Conservation (phyloP, 2,888 invertebrate species). For the Euzophera pinguis region DNA sequence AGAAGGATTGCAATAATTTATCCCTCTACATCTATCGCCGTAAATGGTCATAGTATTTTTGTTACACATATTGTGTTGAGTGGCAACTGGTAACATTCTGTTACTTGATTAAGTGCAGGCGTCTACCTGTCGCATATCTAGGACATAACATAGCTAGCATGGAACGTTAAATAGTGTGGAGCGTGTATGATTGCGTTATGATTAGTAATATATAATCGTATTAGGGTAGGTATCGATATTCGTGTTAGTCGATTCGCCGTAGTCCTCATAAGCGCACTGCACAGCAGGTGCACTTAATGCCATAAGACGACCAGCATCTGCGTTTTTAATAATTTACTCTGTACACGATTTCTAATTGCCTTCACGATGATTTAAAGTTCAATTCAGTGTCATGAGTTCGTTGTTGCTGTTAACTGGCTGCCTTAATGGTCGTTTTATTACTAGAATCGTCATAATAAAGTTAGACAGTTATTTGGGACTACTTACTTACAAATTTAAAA, state of each 20-base stretch:
- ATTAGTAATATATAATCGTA: constrained; percentile 69
- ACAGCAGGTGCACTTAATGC: constrained; percentile 65
- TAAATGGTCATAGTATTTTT: constrained; percentile 32
- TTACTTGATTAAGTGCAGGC: constrained; percentile 48
- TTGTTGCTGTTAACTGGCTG: constrained; percentile 30
- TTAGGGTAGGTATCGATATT: constrained; percentile 26
- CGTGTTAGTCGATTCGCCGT: constrained; percentile 32
- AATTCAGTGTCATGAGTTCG: constrained; percentile 31
- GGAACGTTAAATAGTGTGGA: constrained; percentile 48
- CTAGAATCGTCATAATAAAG: constrained; percentile 31
- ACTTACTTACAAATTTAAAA: constrained; percentile 19
- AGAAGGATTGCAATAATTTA: constrained; percentile 35
- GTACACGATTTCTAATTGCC: constrained; percentile 61
- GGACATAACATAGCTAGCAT: constrained; percentile 69
- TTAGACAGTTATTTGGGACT: constrained; percentile 21
- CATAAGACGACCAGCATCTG: constrained; percentile 64
- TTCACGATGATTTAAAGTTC: constrained; percentile 47
- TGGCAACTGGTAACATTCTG: constrained; percentile 32
- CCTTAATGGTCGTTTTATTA: constrained; percentile 40
- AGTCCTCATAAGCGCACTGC: constrained; percentile 31
- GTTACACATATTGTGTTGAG: constrained; percentile 32
- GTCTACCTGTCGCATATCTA: constrained; percentile 68
- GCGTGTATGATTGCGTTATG: constrained; percentile 63
- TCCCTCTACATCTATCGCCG: constrained; percentile 38
- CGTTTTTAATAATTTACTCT: constrained; percentile 66